Conservation (phyloP, 2,888 invertebrate genomes). For the Unio delphinus region DNA sequence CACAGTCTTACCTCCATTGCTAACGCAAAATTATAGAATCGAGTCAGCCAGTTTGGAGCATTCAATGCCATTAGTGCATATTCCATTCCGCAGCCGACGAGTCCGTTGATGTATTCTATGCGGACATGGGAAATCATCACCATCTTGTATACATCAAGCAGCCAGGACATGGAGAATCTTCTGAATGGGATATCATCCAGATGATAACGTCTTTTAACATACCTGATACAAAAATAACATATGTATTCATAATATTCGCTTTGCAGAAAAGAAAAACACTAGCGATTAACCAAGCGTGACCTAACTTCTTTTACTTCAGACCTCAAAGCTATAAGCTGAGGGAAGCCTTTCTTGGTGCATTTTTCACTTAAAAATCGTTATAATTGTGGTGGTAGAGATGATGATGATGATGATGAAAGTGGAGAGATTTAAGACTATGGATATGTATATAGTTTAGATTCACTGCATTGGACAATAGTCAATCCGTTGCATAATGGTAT, state of each 20-base stretch:
- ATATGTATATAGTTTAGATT: not conserved
- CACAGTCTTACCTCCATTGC: no score
- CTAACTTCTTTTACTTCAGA: no score
- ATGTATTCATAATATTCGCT: no score
- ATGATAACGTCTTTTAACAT: conserved; percentile 6
- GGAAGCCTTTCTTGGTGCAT: no score
- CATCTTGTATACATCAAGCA: conserved; percentile 25
- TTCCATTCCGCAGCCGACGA: conserved; percentile 27
- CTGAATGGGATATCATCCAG: conserved; percentile 7
- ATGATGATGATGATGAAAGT: conserved; percentile 9
- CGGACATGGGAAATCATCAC: conserved; percentile 14
- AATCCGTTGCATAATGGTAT: no score
- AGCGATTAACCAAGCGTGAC: no score
- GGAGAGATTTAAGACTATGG: not conserved
- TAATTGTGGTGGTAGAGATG: conserved; percentile 4
- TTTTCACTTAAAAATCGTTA: not conserved
- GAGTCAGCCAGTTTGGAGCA: conserved; percentile 10
- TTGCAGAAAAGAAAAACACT: no score
- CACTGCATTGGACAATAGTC: no score
- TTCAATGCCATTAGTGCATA: conserved; percentile 19
- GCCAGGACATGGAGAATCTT: conserved; percentile 18
- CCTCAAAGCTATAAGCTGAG: no score
- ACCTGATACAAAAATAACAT: not conserved
- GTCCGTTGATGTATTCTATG: conserved; percentile 17
- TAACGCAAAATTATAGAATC: not conserved